Evolutionary conservation across 1,140 invertebrate species (phyloP).

Genomic region (Zophobas atratus): DNA sequence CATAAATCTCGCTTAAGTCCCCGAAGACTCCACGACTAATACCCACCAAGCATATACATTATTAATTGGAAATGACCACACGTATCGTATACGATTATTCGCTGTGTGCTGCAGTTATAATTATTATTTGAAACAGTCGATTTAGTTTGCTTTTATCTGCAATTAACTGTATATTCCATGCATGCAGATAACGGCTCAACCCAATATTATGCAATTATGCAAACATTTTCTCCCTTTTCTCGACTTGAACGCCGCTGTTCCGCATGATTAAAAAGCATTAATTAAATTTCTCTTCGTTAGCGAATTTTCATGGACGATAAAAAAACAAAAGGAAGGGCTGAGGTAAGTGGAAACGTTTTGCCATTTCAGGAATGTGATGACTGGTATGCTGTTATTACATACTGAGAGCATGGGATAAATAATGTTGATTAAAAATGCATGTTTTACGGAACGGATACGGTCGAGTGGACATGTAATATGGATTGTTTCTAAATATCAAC

Average conservation of each 20-base stretch:
- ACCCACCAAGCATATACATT: background rate
- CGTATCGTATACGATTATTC: background rate
- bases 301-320: slow-evolving; percentile 20
- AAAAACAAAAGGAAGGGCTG: slow-evolving; percentile 4
- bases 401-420: background rate
- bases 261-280: slow-evolving; percentile 25
- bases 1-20: background rate
- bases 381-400: background rate
- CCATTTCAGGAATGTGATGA: background rate
- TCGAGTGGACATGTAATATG: too few relatives aligned
- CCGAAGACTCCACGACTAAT: background rate
- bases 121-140: slow-evolving; percentile 1
- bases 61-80: background rate
- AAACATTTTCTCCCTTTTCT: slow-evolving; percentile 25
- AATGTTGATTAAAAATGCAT: background rate
- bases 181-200: slow-evolving; percentile 5
- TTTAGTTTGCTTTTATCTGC: slow-evolving; percentile 4
- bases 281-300: slow-evolving; percentile 29
- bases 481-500: too few relatives aligned
- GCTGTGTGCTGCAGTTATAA: background rate
- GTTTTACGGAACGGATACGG: background rate
- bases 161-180: background rate
- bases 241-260: slow-evolving; percentile 8
- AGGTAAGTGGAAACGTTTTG: slow-evolving; percentile 12
- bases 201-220: slow-evolving; percentile 23